Conservation (phyloP, 2,888 invertebrate species). For the Macrostomum cliftonense region DNA sequence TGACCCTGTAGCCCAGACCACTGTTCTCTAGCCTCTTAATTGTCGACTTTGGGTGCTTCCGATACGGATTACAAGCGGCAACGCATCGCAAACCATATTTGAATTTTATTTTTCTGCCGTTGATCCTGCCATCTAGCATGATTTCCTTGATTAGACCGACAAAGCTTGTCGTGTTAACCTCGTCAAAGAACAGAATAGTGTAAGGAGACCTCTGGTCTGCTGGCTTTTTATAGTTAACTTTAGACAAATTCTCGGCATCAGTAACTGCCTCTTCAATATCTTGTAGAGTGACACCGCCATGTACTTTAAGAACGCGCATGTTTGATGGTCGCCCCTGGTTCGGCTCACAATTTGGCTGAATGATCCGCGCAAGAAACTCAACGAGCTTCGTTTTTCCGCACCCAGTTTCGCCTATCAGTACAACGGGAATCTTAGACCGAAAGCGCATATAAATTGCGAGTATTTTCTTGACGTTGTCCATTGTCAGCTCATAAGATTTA, state of each 20-base stretch:
- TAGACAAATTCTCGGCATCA: not conserved
- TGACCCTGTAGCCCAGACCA: conserved; percentile 28
- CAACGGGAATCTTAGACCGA: conserved; percentile 4
- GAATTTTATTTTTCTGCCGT: conserved; percentile 18
- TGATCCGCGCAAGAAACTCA: not conserved
- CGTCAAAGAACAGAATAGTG: conserved; percentile 19
- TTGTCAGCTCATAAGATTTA: conserved; percentile 9
- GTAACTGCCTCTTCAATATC: not conserved
- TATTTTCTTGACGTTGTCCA: conserved; percentile 12
- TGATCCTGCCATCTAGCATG: conserved; percentile 26
- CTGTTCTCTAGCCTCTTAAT: conserved; percentile 26
- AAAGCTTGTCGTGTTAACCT: conserved; percentile 31
- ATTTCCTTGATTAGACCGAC: conserved; percentile 31
- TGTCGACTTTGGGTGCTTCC: conserved; percentile 27
- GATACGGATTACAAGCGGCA: conserved; percentile 33
- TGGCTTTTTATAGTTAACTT: not conserved
- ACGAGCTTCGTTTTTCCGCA: conserved; percentile 4
- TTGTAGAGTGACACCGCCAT: not conserved
- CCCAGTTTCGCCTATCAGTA: conserved; percentile 7
- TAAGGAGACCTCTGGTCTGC: not conserved
- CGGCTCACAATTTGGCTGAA: not conserved
- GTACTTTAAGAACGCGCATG: conserved; percentile 1
- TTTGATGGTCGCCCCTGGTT: not conserved
- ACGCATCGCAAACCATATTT: conserved; percentile 23
- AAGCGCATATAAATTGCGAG: conserved; percentile 12